Base-by-base conservation (phyloP, 2,888 invertebrate species). In the Oscheius sp. region DNA sequence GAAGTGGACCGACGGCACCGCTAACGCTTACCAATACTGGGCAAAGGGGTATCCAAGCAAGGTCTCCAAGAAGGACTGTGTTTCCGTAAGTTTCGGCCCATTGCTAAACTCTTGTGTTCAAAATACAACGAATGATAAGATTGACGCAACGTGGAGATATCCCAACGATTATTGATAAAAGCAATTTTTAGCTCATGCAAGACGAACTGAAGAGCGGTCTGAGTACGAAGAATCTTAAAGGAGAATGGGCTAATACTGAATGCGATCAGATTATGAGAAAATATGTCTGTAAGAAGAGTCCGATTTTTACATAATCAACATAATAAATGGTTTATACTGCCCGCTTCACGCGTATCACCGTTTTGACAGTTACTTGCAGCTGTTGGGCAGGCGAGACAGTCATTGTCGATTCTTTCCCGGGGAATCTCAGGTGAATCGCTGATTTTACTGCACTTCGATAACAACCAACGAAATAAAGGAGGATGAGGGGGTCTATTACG, bases 1-100 rank as follows among this genome's bases (percentile, higher is more conserved):
- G 67, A 57, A 67, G 22, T 67, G 67, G 67, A 67, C 67, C n/a
- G 67, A 67, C 24, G 67, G 67, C 8, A 26, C 59, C 1, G 38
- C 36, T 49, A 67, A 51, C 30, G 59, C 67, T 38, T 67, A 59
- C 49, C 67, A 67, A 33, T 59, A 59, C 20, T 67, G 67, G 67
- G 44, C 30, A 17, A 67, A 59, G 36, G 59, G 59, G n/a, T 47
- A 59, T 28, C 67, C 67, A 9, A 57, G 47, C 14, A 67, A 59
- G 28, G 36, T 38, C 22, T 28, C n/a, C 30, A 67, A 67, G 57
- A 38, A 33, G 45, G 67, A 67, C 28, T 67, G 67, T 33, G 36
- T 26, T 24, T 32, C 22, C 26, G 67, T 67, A 8, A 17, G 67
- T 17, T 2, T 44, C 2, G 8, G 22, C 22, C 24, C 22, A n/a